phyloP scores from a whole-genome alignment of 2,888 invertebrate species.

The Rhabditophanes sp. region DNA sequence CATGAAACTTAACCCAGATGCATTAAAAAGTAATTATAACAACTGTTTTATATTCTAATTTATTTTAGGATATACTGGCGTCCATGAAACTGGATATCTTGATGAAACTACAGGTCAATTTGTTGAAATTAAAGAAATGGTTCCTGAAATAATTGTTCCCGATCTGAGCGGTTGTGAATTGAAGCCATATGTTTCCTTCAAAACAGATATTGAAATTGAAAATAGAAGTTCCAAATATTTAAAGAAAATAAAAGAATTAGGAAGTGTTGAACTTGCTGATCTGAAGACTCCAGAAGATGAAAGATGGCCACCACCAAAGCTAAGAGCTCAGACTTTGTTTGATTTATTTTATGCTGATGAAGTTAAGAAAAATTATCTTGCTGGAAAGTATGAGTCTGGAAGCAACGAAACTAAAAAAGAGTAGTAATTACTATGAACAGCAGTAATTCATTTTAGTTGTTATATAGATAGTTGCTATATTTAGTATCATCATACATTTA shows the following conservation, averaged over 20 bases:
- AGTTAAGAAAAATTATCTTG: no score
- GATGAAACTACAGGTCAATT: constrained; percentile 34
- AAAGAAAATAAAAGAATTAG: constrained; percentile 24
- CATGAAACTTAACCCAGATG: constrained; percentile 23
- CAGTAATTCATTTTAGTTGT: no score
- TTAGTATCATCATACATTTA: no score
- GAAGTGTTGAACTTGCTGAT: constrained; percentile 28
- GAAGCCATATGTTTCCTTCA: constrained; percentile 85
- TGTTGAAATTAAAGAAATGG: constrained; percentile 62
- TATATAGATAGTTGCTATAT: no score
- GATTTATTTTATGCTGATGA: constrained; percentile 31
- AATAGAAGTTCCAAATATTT: constrained; percentile 24
- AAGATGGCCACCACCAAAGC: constrained; percentile 39
- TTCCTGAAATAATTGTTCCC: constrained; percentile 80
- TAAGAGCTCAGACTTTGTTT: constrained; percentile 34
- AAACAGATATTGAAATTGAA: constrained; percentile 44
- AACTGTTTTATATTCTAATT: constrained; percentile 2
- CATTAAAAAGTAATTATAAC: constrained; percentile 16
- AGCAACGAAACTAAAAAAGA: no score
- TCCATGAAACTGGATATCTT: constrained; percentile 26
- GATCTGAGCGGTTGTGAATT: constrained; percentile 65
- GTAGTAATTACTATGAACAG: no score
- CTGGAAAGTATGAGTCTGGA: no score
- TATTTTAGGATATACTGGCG: constrained; percentile 27
- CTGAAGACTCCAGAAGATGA: constrained; percentile 29